Evolutionary conservation across 2,113 vertebrate genomes (phyloP).

Genomic region (Hypomesus transpacificus): DNA sequence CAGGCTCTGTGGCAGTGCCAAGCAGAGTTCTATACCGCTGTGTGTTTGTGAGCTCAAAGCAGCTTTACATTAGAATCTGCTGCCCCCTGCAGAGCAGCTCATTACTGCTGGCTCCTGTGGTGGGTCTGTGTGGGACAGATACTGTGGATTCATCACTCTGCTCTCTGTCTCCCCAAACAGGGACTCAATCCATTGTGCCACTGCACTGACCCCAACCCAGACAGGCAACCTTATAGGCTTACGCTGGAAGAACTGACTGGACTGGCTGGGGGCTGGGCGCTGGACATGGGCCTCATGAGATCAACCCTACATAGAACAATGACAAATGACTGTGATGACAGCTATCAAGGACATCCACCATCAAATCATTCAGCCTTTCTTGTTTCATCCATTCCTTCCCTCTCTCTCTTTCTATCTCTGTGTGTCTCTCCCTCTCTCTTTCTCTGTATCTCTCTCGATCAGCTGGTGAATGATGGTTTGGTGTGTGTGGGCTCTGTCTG

Average conservation of each 20-base stretch:
- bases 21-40: conserved; percentile 20
- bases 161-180: conserved; percentile 26
- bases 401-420: conserved; percentile 5
- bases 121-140: conserved; percentile 42
- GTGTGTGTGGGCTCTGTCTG: not conserved
- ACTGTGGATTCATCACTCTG: conserved; percentile 50
- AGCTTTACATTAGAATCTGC: conserved; percentile 57
- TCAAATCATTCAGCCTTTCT: conserved; percentile 2
- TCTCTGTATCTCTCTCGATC: not conserved
- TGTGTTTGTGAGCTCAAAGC: conserved; percentile 1
- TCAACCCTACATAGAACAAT: conserved; percentile 2
- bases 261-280: too few relatives aligned
- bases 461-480: conserved; percentile 5
- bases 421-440: conserved; percentile 5
- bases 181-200: too few relatives aligned
- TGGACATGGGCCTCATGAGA: too few relatives aligned
- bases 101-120: conserved; percentile 42
- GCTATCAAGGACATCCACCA: conserved; percentile 13
- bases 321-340: conserved; percentile 24
- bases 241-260: too few relatives aligned
- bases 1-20: conserved; percentile 35
- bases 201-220: too few relatives aligned
- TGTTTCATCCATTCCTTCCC: not conserved
- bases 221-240: too few relatives aligned
- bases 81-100: conserved; percentile 53